These are phyloP conservation scores for Thymelicus acteon DNA, from an alignment of 2,888 invertebrate species.

Conservation along the genomic window DNA sequence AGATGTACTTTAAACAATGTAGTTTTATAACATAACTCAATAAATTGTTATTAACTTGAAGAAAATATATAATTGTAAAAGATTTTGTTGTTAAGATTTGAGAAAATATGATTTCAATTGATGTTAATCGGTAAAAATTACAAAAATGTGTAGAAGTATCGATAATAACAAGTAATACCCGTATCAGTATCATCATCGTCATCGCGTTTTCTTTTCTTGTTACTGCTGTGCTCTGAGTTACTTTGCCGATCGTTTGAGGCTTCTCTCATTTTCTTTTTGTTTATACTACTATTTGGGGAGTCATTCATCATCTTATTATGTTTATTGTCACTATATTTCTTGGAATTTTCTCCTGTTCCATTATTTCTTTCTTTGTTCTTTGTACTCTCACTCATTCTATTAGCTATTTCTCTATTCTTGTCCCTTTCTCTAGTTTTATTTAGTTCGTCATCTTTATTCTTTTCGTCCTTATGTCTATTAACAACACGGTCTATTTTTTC, in stretches of 20 bases:
- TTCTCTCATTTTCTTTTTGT: neutral
- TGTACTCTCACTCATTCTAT: neutral
- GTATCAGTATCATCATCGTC: neutral
- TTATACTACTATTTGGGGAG: neutral
- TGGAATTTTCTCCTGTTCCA: neutral
- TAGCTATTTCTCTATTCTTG: constrained; percentile 24
- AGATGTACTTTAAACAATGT: no score
- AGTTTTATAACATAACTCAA: no score
- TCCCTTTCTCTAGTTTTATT: constrained; percentile 29
- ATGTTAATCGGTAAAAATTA: no score
- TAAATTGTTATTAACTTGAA: no score
- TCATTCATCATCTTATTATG: constrained; percentile 26
- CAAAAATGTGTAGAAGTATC: no score
- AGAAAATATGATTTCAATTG: no score
- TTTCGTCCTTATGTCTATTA: constrained; percentile 62
- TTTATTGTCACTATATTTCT: constrained; percentile 20
- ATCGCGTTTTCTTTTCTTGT: constrained; percentile 2
- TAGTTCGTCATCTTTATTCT: constrained; percentile 42
- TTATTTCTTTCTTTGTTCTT: constrained; percentile 24
- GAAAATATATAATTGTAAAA: no score
- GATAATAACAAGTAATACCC: neutral
- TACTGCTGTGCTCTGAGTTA: neutral
- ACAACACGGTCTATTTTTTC: constrained; percentile 74
- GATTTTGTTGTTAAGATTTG: no score
- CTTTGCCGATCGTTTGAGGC: neutral